These are phyloP conservation scores for Ditylenchus weischeri DNA, from an alignment of 2,888 invertebrate genomes.

Conservation along the genomic window DNA sequence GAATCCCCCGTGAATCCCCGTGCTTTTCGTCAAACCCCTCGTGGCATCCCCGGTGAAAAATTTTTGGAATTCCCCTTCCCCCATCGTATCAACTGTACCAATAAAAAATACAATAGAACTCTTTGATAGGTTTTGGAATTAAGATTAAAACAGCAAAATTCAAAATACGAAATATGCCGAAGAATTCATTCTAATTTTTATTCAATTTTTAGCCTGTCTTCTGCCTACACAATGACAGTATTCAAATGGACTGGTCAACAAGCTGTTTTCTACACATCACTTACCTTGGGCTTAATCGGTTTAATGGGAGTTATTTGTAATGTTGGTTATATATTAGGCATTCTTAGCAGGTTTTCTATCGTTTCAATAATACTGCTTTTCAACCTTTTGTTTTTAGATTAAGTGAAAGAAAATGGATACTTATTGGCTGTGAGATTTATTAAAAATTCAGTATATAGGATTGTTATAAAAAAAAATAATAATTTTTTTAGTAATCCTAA, in stretches of 20 bases:
- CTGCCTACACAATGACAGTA: conserved; percentile 35
- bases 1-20: too few species aligned
- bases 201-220: conserved; percentile 19
- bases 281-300: conserved; percentile 35
- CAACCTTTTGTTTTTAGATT: neutral
- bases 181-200: neutral
- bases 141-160: too few species aligned
- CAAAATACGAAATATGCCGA: too few species aligned
- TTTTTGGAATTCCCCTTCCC: too few species aligned
- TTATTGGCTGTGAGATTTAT: neutral
- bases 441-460: too few species aligned
- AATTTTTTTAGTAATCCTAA: neutral
- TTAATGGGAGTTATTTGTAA: conserved; percentile 29
- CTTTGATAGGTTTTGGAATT: too few species aligned
- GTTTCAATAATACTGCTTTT: too few species aligned
- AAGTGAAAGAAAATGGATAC: conserved; percentile 4
- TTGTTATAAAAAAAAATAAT: too few species aligned
- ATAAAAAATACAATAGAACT: too few species aligned
- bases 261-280: conserved; percentile 29
- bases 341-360: neutral
- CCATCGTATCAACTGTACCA: too few species aligned
- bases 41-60: too few species aligned
- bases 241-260: conserved; percentile 36
- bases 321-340: conserved; percentile 28
- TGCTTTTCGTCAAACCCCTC: too few species aligned